Percentiles rank a stretch among this genome's conserved stretches.
Evolutionary conservation across 2,797 vertebrate genomes (phyloP).

Genomic region (Harpagifer antarcticus): DNA sequence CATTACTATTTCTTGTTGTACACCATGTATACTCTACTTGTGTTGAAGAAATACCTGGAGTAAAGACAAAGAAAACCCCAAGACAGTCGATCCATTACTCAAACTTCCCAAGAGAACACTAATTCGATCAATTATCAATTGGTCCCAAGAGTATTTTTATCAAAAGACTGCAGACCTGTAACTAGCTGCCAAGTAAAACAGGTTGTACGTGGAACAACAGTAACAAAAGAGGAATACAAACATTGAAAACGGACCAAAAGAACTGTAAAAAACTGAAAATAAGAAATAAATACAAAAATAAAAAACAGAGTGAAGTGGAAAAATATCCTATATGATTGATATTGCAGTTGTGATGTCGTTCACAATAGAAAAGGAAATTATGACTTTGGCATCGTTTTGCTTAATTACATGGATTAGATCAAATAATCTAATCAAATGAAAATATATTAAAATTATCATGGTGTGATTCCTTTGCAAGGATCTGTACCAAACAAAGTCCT

Average conservation of each 20-base stretch:
- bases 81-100: conserved; percentile 50
- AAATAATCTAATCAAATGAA: too few relatives aligned
- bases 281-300: conserved; percentile 46
- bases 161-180: conserved; percentile 52
- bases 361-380: too few relatives aligned
- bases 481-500: too few relatives aligned
- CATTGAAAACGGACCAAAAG: conserved; percentile 28
- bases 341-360: too few relatives aligned
- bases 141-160: conserved; percentile 52
- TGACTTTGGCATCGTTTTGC: too few relatives aligned
- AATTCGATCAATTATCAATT: conserved; percentile 10
- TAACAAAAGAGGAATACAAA: conserved; percentile 19
- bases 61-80: conserved; percentile 48
- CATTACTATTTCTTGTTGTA: conserved; percentile 73
- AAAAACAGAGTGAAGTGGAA: neutral
- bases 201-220: conserved; percentile 20
- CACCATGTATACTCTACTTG: conserved; percentile 37
- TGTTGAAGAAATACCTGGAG: conserved; percentile 20
- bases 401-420: too few relatives aligned
- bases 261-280: conserved; percentile 47
- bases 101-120: conserved; percentile 25
- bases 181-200: conserved; percentile 45
- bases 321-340: too few relatives aligned
- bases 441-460: too few relatives aligned
- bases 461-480: too few relatives aligned